Base-by-base conservation (phyloP, 1,140 invertebrate genomes). In the Cotesia typhae region DNA sequence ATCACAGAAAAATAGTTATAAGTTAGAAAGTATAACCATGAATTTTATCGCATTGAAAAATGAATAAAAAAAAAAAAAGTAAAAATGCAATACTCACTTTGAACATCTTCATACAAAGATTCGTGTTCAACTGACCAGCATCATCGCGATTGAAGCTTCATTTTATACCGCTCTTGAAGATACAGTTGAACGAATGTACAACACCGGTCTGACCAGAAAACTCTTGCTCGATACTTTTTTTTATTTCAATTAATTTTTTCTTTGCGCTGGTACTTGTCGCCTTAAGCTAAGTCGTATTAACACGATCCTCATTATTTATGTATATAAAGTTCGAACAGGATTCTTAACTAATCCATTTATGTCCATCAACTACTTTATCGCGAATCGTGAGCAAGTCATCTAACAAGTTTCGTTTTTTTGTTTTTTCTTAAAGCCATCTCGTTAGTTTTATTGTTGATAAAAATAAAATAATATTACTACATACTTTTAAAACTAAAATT, bases 151-250 rank as follows among this genome's bases (percentile, higher is more conserved):
- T 17, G 68, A 47, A 5, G 47, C 68, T 70, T 3, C 17, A 17
- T 67, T 57, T 60, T 70, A 70, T 66, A 66, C 51, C 52, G 57
- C 14, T 59, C 3, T 36, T n/a, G 14, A 38, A 59, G 55, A 57
- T 7, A 60, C 12, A n/a, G 28, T 17, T 36, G 17, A 28, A 57
- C 59, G 17, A 10, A 41, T 28, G 47, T 41, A 59, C 60, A 20
- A 70, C 59, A 70, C 68, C 68, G 68, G 68, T 70, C 20, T 60
- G 68, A 70, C 68, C 12, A 70, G 55, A 60, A 47, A 10, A 47
- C 10, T 47, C 41, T 47, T 28, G 28, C 3, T 3, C 28, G 28
- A 28, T 28, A 28, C 5, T 47, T 9, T 47, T 47, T 47, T 47
- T 47, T 47, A 41, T 47, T 47, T 57, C 17, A 60, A 70, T 59